Evolutionary conservation across 1,140 invertebrate genomes (phyloP).

Genomic region (Diploscapter pachys): DNA sequence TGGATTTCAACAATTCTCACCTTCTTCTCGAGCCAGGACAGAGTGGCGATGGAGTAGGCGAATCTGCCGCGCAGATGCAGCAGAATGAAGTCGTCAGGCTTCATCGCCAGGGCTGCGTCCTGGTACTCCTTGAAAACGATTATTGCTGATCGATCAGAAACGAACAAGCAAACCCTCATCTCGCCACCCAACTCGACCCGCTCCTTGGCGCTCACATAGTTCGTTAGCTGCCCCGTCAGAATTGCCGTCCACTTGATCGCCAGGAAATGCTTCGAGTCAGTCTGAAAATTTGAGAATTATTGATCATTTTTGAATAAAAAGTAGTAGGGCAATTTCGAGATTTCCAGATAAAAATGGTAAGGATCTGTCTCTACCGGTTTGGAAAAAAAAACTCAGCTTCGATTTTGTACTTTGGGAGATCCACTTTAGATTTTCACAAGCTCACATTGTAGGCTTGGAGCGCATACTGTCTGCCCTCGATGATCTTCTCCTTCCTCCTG

Average conservation of each 20-base stretch:
- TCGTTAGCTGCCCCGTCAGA: slow-evolving; percentile 38
- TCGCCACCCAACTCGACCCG: slow-evolving; percentile 61
- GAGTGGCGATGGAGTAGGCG: slow-evolving; percentile 55
- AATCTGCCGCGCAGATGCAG: slow-evolving; percentile 60
- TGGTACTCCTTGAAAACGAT: slow-evolving; percentile 54
- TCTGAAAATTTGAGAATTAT: no score
- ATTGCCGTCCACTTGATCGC: slow-evolving; percentile 44
- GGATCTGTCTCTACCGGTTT: no score
- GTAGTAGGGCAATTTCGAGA: no score
- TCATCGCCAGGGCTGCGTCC: slow-evolving; percentile 59
- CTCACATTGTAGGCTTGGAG: slow-evolving; percentile 16
- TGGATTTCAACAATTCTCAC: background rate
- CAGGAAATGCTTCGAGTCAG: slow-evolving; percentile 39
- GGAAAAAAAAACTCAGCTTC: no score
- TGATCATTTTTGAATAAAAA: no score
- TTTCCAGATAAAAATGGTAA: no score
- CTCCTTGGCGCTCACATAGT: slow-evolving; percentile 58
- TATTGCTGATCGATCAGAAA: no score
- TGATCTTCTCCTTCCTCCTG: slow-evolving; percentile 31
- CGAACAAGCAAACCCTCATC: slow-evolving; percentile 48
- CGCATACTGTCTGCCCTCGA: slow-evolving; percentile 32
- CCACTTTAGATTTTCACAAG: no score
- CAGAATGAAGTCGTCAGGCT: slow-evolving; percentile 59
- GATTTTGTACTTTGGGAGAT: no score
- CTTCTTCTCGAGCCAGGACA: slow-evolving; percentile 61